A percentile compares a stretch with the other conserved stretches of the same genome.
Conservation (phyloP, 1,140 invertebrate genomes). For the Drosophila jambulina region DNA sequence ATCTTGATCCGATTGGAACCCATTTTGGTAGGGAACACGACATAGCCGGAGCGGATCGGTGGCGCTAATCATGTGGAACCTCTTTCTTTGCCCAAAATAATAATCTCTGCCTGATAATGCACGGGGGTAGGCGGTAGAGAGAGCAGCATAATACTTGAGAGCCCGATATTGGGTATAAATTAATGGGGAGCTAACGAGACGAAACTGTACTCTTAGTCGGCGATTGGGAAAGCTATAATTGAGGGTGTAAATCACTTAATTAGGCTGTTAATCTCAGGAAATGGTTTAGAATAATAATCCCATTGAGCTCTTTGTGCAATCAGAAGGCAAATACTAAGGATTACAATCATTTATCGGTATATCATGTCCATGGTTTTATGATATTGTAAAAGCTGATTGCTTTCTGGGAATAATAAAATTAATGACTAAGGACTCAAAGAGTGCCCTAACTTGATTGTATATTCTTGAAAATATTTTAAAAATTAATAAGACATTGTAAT, state of each 20-base stretch:
- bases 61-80: conserved; percentile 68
- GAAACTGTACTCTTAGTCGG: conserved; percentile 23
- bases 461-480: background rate
- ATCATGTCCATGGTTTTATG: background rate
- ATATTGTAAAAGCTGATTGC: background rate
- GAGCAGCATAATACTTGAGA: conserved; percentile 27
- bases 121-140: background rate
- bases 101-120: conserved; percentile 46
- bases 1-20: conserved; percentile 53
- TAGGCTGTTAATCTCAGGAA: conserved; percentile 1
- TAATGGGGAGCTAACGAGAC: conserved; percentile 15
- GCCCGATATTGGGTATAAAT: conserved; percentile 52
- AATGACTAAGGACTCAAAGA: background rate
- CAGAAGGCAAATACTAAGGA: background rate
- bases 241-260: conserved; percentile 9
- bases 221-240: background rate
- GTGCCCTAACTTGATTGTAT: background rate
- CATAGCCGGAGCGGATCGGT: conserved; percentile 11
- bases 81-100: conserved; percentile 30
- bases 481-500: background rate
- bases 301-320: background rate
- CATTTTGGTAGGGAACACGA: conserved; percentile 42
- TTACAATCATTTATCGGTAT: background rate
- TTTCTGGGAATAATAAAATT: background rate
- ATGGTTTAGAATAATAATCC: background rate